These are phyloP conservation scores for Oligia fasciuncula DNA, from an alignment of 2,888 invertebrate species.

Conservation along the genomic window DNA sequence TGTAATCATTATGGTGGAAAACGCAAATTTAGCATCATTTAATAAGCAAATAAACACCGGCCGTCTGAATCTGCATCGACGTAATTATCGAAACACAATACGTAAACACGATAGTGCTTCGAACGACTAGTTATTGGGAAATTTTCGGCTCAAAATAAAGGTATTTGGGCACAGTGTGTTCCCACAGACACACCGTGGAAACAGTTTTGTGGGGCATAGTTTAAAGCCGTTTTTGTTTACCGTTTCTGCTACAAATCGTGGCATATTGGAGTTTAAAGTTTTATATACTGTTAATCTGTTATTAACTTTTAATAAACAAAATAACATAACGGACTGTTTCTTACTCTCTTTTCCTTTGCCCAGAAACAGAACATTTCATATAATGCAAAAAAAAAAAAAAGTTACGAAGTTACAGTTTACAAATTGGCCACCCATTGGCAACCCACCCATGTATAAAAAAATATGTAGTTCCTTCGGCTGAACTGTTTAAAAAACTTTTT, in stretches of 20 bases:
- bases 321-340: neutral
- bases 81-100: constrained; percentile 52
- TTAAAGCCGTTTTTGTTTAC: too few relatives aligned
- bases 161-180: neutral
- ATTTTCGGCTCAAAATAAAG: neutral
- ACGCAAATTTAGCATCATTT: constrained; percentile 79
- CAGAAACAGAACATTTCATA: neutral
- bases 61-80: constrained; percentile 50
- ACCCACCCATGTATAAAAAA: neutral
- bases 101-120: constrained; percentile 36
- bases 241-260: too few relatives aligned
- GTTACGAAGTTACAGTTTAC: too few relatives aligned
- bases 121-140: constrained; percentile 10
- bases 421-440: neutral
- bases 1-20: constrained; percentile 74
- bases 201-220: neutral
- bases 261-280: too few relatives aligned
- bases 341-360: too few relatives aligned
- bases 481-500: neutral
- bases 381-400: too few relatives aligned
- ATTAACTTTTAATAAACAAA: neutral
- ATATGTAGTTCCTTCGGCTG: neutral
- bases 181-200: neutral
- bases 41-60: constrained; percentile 77
- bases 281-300: neutral